Evolutionary conservation across 2,888 invertebrate genomes (phyloP), one percentile per base, ranked within the genome.

Genomic region (Heliconius aoede): DNA sequence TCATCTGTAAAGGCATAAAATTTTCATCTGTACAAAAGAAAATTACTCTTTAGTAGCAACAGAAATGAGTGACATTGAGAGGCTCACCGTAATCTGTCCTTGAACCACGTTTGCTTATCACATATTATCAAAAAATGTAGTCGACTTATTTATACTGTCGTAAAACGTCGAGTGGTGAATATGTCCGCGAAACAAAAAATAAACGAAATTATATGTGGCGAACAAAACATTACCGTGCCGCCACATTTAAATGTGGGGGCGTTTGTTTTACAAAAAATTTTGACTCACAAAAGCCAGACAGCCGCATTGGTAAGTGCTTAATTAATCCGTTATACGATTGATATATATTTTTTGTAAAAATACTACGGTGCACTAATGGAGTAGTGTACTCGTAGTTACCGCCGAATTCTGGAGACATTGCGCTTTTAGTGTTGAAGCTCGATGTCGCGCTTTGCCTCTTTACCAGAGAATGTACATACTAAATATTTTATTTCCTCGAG

Each of bases 191-290:
- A 72, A 32, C 76, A 79, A 76, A 79, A 76, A 55, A 79, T 76
- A 73, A 81, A 81, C 74, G 81, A 81, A 30, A 83, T 89, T 51
- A 83, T 89, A 79, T 86, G 83, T 74, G 87, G 87, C 55, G 84
- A 85, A 55, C 81, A 83, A 76, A 82, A 85, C 79, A 83, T 85
- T 77, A 79, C 75, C 26, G 74, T 89, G 68, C 90, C 91, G 11
- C 78, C 84, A 40, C 87, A 91, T 81, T 83, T 86, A 83, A 91
- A 90, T 81, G 88, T 83, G 82, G 91, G 91, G 65, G 84, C 82
- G 78, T 84, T 85, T 79, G 77, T 84, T 15, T 79, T 90, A 58
- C 86, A 90, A 73, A 84, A 79, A 74, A 80, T 90, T 77, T 81
- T 84, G 60, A 81, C 79, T 28, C 80, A 81, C 68, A 85, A 85